phyloP scores from a whole-genome alignment of 2,113 vertebrate genomes.

The Empidonax traillii region DNA sequence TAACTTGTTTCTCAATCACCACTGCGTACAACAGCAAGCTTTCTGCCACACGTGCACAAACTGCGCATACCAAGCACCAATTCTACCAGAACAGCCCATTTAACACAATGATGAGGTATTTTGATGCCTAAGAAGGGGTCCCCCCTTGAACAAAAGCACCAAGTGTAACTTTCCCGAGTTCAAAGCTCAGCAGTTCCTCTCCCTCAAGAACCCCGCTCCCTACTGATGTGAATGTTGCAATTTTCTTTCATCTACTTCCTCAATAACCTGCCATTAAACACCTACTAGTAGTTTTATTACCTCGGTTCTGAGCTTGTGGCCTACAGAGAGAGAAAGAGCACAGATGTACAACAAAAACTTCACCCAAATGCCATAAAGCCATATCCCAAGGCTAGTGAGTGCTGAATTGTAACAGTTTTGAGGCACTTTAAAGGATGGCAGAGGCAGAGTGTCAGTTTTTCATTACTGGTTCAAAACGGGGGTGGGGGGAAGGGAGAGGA shows the following conservation, averaged over 20 bases:
- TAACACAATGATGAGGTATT: conserved; percentile 40
- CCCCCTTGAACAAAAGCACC: conserved; percentile 49
- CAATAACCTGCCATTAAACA: conserved; percentile 77
- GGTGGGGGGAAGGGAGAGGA: neutral
- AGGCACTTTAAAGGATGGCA: conserved; percentile 8
- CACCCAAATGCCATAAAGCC: conserved; percentile 37
- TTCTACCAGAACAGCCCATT: conserved; percentile 2
- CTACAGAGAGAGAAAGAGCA: conserved; percentile 39
- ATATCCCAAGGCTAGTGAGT: conserved; percentile 32
- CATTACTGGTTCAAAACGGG: conserved; percentile 61
- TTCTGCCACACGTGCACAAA: neutral
- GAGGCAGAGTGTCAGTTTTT: conserved; percentile 32
- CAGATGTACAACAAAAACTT: conserved; percentile 46
- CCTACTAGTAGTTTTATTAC: conserved; percentile 74
- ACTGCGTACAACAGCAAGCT: neutral
- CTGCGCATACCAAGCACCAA: neutral
- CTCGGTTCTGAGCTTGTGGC: conserved; percentile 37
- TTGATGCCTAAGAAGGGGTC: conserved; percentile 35
- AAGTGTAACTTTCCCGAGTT: conserved; percentile 65
- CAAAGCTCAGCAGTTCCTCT: conserved; percentile 70
- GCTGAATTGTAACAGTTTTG: conserved; percentile 52
- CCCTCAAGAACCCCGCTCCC: conserved; percentile 33
- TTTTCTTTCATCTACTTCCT: conserved; percentile 75
- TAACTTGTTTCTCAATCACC: neutral
- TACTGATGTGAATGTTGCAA: conserved; percentile 62